Evolutionary conservation across 2,888 invertebrate genomes (phyloP).

Genomic region (Philereme vetulata): DNA sequence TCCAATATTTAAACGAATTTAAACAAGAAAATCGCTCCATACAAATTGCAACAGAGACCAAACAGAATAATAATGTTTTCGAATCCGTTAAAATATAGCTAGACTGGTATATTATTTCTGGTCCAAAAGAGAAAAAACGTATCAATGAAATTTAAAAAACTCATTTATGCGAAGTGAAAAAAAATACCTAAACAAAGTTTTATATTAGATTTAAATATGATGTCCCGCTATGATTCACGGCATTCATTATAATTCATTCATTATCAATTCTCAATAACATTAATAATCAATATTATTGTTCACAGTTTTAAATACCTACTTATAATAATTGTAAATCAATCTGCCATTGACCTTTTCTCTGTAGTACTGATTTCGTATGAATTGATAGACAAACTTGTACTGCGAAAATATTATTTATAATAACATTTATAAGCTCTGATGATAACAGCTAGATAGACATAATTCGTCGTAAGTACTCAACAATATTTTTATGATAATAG

Average conservation of each 20-base stretch:
- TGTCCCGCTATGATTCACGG: not conserved
- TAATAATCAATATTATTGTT: conserved; percentile 8
- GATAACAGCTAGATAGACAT: too few relatives aligned
- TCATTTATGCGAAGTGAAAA: too few relatives aligned
- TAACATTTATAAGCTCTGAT: not conserved
- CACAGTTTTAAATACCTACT: not conserved
- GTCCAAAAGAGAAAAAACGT: too few relatives aligned
- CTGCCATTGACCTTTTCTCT: conserved; percentile 28
- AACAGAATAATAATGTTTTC: too few relatives aligned
- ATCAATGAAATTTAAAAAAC: too few relatives aligned
- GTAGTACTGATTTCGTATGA: conserved; percentile 13
- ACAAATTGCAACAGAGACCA: too few relatives aligned
- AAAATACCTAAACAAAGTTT: not conserved
- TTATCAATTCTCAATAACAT: conserved; percentile 12
- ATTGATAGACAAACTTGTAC: conserved; percentile 14
- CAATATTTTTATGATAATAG: too few relatives aligned
- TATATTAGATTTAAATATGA: not conserved
- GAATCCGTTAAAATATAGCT: too few relatives aligned
- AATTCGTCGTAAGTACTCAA: too few relatives aligned
- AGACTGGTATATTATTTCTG: too few relatives aligned
- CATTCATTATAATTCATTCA: not conserved
- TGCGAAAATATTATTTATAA: conserved; percentile 5
- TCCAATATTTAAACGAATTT: conserved; percentile 1
- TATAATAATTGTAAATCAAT: conserved; percentile 7
- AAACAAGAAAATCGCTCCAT: conserved; percentile 5